Conservation (phyloP, 2,888 invertebrate species). For the Carterocephalus palaemon region DNA sequence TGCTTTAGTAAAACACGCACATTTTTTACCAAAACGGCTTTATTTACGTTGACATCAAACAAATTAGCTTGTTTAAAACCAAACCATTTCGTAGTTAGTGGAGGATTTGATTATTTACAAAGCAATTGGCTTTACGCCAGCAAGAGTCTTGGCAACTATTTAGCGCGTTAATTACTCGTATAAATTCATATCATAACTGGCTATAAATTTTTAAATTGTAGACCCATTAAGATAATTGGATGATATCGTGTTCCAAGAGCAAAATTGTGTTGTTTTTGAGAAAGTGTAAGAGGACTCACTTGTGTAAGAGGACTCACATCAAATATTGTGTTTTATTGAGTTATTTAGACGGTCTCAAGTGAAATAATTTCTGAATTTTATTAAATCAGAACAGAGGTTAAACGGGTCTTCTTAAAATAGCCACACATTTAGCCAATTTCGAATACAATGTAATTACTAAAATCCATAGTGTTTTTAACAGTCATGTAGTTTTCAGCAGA, state of each 20-base stretch:
- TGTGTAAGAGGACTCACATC: no score
- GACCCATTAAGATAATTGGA: conserved; percentile 18
- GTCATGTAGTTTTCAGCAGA: no score
- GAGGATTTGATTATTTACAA: conserved; percentile 33
- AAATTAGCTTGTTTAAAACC: conserved; percentile 19
- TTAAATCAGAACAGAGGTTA: no score
- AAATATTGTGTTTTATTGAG: no score
- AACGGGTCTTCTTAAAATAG: no score
- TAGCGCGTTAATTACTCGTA: conserved; percentile 36
- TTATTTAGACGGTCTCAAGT: no score
- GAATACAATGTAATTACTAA: no score
- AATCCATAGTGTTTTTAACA: no score
- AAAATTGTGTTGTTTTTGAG: conserved; percentile 2
- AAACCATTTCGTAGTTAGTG: conserved; percentile 15
- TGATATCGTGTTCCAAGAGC: background rate
- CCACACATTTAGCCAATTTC: no score
- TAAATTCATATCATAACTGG: conserved; percentile 33
- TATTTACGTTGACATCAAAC: conserved; percentile 5
- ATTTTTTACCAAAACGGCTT: conserved; percentile 8
- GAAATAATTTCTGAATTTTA: no score
- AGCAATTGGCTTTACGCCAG: conserved; percentile 34
- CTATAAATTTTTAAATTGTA: conserved; percentile 32
- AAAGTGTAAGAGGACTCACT: no score
- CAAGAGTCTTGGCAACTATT: conserved; percentile 34
- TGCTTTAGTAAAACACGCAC: no score